Percentiles rank a stretch among this genome's conserved stretches.
These are phyloP conservation scores for Marronus borbonicus DNA, from an alignment of 2,888 invertebrate genomes.

Conservation along the genomic window DNA sequence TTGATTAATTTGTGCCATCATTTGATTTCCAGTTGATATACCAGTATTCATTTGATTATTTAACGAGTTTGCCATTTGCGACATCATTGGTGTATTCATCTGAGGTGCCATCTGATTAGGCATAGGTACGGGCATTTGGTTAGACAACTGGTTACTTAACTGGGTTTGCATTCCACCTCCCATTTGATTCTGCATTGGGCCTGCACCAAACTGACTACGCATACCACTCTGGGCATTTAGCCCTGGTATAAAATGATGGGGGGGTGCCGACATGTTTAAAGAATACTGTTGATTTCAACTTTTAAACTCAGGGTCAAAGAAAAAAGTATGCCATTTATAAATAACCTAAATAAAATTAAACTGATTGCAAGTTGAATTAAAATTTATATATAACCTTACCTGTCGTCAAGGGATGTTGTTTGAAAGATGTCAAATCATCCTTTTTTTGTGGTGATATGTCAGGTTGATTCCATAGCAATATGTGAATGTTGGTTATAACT, in stretches of 20 bases:
- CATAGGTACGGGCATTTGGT: conserved; percentile 66
- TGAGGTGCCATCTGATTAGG: conserved; percentile 74
- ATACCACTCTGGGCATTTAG: conserved; percentile 77
- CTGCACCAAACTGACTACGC: conserved; percentile 78
- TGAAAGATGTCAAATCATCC: not conserved
- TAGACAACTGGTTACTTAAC: conserved; percentile 64
- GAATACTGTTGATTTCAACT: not conserved
- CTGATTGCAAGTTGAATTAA: not conserved
- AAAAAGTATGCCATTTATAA: conserved; percentile 19
- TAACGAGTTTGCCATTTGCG: conserved; percentile 64
- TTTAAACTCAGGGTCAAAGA: not conserved
- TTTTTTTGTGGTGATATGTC: not conserved
- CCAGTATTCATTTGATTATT: conserved; percentile 62
- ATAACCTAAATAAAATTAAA: conserved; percentile 4
- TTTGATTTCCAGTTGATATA: conserved; percentile 68
- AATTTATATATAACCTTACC: not conserved
- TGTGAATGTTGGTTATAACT: conserved; percentile 11
- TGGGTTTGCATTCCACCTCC: conserved; percentile 74
- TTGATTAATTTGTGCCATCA: conserved; percentile 68
- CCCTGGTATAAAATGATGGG: conserved; percentile 81
- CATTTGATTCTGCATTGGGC: conserved; percentile 73
- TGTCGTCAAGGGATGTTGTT: not conserved
- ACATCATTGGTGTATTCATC: conserved; percentile 74
- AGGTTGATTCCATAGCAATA: conserved; percentile 4
- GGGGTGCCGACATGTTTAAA: conserved; percentile 78